Base-by-base conservation (phyloP, 2,888 invertebrate genomes). In the Thyatira batis region DNA sequence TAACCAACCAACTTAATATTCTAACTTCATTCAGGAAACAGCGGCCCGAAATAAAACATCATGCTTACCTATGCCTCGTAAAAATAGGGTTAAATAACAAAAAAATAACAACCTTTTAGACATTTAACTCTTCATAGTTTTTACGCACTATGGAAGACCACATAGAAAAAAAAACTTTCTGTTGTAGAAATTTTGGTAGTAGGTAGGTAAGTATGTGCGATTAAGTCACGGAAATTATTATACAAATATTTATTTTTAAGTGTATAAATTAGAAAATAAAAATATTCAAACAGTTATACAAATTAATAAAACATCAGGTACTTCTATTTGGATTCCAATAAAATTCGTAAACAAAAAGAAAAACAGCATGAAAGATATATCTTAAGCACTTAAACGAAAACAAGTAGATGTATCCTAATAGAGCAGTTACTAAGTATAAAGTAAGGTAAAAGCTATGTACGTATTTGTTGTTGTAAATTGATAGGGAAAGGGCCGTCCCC, bases 401-500 rank as follows among this genome's bases (percentile, higher is more conserved):
- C 39, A 39, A 39, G 33, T n/a, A 33, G 69, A 65, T 70, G 66
- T 68, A 67, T 67, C 73, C 76, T 90, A 90, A 90, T 91, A 89
- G 87, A 89, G 89, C 89, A 87, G 89, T 90, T 89, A 90, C 89
- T 84, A 71, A 64, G 75, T 77, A 85, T 85, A 87, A 87, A 87
- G 84, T 84, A 84, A 85, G 78, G 78, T 79, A 73, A 78, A 73
- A 75, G 72, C 73, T 74, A 78, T 78, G 75, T 76, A 72, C 76
- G 60, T 69, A 71, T 76, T 76, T 75, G 82, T 75, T 68, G 73
- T 80, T 84, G 85, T 85, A 87, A 88, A 85, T 89, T 87, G 89
- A 89, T 91, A 89, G 85, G 79, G 73, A 79, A 78, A 78, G 79
- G 73, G 78, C 76, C 74, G 80, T 84, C 81, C 71, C 85, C 88